Conservation (phyloP, 2,888 invertebrate genomes). For the Antheraea assamensis region DNA sequence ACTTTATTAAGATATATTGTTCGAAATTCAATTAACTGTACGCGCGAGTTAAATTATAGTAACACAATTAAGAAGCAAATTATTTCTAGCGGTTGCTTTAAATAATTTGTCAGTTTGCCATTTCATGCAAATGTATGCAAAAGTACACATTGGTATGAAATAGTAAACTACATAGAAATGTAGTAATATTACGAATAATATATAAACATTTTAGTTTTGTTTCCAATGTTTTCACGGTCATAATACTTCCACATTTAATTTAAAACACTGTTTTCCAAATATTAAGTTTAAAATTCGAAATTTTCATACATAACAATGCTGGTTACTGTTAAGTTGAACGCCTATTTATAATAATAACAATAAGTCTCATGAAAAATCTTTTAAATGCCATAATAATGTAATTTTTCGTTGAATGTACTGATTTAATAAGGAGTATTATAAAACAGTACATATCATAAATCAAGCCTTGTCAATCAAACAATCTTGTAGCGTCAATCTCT, state of each 20-base stretch:
- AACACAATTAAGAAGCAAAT: not conserved
- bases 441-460: constrained; percentile 9
- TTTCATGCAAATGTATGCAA: not conserved
- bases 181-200: not conserved
- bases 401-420: not conserved
- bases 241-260: not conserved
- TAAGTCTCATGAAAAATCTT: too few relatives aligned
- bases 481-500: not conserved
- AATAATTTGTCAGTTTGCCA: not conserved
- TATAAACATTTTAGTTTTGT: not conserved
- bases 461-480: not conserved
- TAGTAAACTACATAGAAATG: not conserved
- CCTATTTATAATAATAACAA: too few relatives aligned
- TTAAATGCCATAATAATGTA: not conserved
- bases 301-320: not conserved
- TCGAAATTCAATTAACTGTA: not conserved
- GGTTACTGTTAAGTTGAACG: too few relatives aligned
- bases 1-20: not conserved
- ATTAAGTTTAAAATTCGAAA: not conserved
- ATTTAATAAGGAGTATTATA: not conserved
- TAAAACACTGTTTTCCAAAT: not conserved
- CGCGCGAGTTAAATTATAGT: not conserved
- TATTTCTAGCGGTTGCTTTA: not conserved
- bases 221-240: not conserved
- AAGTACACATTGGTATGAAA: not conserved